Evolutionary conservation across 1,140 invertebrate species (phyloP).

Genomic region (Zaprionus inermis): DNA sequence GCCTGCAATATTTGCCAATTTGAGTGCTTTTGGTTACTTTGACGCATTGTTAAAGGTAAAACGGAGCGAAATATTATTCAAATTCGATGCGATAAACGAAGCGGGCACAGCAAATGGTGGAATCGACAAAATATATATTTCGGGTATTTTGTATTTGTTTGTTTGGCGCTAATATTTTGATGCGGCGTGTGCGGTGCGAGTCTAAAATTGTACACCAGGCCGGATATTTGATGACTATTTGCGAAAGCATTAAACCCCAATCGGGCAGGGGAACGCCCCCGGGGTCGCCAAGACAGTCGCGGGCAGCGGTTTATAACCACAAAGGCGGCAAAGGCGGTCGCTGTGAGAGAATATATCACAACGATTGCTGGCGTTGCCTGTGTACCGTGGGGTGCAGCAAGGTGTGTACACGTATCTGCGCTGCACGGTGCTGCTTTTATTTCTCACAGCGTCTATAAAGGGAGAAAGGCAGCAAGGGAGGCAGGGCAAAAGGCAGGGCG

Average conservation of each 20-base stretch:
- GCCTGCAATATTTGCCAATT: conserved; percentile 60
- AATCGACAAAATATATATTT: conserved; percentile 26
- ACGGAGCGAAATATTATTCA: conserved; percentile 56
- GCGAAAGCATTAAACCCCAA: conserved; percentile 65
- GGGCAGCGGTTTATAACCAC: conserved; percentile 19
- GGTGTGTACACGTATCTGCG: not conserved
- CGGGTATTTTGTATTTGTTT: conserved; percentile 53
- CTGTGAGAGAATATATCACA: conserved; percentile 16
- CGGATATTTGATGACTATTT: conserved; percentile 79
- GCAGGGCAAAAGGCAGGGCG: conserved; percentile 25
- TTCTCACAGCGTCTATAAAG: conserved; percentile 67
- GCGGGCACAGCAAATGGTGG: conserved; percentile 1
- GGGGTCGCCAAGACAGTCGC: conserved; percentile 1
- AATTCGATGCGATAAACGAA: conserved; percentile 55
- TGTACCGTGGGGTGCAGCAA: not conserved
- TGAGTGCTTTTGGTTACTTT: conserved; percentile 73
- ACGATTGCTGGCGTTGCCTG: too few relatives aligned
- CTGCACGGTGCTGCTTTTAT: not conserved
- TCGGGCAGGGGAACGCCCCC: conserved; percentile 50
- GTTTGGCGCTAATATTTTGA: conserved; percentile 66
- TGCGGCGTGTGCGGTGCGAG: conserved; percentile 46
- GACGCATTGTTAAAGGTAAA: conserved; percentile 52
- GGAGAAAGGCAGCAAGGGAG: not conserved
- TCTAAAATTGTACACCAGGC: conserved; percentile 52
- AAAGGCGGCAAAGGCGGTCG: conserved; percentile 14